phyloP scores from a whole-genome alignment of 2,888 invertebrate genomes.

The Nomada ferruginata region DNA sequence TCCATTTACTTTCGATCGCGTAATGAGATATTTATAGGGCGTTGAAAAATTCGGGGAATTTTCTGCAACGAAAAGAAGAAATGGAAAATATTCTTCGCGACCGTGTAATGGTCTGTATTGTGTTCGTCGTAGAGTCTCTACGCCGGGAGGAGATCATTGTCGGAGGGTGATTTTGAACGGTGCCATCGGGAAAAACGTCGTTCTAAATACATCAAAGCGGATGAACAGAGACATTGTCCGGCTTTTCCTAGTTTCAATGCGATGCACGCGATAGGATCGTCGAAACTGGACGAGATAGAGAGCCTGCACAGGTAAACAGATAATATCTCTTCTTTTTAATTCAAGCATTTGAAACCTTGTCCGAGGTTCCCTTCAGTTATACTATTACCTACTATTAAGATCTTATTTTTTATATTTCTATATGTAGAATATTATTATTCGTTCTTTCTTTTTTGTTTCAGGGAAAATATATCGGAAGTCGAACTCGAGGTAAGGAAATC shows the following conservation, averaged over 20 bases:
- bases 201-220: conserved; percentile 13
- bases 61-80: not conserved
- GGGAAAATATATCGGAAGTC: conserved; percentile 75
- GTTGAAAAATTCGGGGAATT: not conserved
- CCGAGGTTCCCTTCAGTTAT: no score
- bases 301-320: conserved; percentile 19
- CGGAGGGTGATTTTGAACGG: conserved; percentile 69
- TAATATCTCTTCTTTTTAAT: not conserved
- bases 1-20: conserved; percentile 9
- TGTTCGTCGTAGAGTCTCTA: conserved; percentile 28
- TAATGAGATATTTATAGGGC: conserved; percentile 47
- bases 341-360: no score
- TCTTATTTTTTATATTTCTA: not conserved
- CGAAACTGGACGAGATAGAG: conserved; percentile 57
- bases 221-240: conserved; percentile 58
- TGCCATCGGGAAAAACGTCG: conserved; percentile 53
- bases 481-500: conserved; percentile 78
- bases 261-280: conserved; percentile 75
- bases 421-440: not conserved
- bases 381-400: no score
- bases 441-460: conserved; percentile 64
- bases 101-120: not conserved
- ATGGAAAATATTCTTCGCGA: not conserved
- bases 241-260: conserved; percentile 78
- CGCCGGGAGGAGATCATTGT: conserved; percentile 69